Evolutionary conservation across 1,140 invertebrate genomes (phyloP), one percentile per base, ranked within the genome.

Genomic region (Euura lappo): DNA sequence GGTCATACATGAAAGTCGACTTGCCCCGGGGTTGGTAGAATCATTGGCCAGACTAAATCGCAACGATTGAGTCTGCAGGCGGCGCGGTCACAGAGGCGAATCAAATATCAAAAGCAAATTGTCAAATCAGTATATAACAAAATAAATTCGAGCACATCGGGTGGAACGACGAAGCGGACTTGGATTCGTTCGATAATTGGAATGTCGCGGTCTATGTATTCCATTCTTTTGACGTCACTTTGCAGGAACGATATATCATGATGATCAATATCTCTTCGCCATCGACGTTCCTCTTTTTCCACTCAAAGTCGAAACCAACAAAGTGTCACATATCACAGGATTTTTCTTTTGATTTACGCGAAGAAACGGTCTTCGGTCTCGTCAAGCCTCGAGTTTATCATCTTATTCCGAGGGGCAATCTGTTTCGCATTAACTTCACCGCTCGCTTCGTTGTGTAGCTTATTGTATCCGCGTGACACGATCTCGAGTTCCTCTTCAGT

Each of bases 141-240:
- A 60, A 60, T 60, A 60, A 60, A 60, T 60, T 8, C 5, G 6
- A n/a, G 51, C 8, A 60, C 13, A 60, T 11, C 51, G 51, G 1
- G 28, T 28, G 51, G 51, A n/a, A n/a, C 5, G 51, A n/a, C 13
- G 3, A 60, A n/a, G 3, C 51, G 51, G 6, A 28, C 28, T 28
- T 28, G 28, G 28, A 28, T 28, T 28, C 28, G 28, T 28, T 65
- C 68, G 76, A 74, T 79, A 79, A 79, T 79, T 79, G 79, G 78
- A 79, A 79, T 79, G 77, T 79, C 77, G 77, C 77, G 71, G 70
- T 68, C 74, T 77, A 60, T 60, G 51, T 60, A 74, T 77, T 79
- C 65, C 73, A 72, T 75, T 77, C 76, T 78, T 78, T 79, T 79
- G 78, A 79, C 78, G 77, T 79, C 78, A 76, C 72, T 67, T 60